Evolutionary conservation across 2,797 vertebrate species (phyloP).

Genomic region (Acestrorhynchus altus): DNA sequence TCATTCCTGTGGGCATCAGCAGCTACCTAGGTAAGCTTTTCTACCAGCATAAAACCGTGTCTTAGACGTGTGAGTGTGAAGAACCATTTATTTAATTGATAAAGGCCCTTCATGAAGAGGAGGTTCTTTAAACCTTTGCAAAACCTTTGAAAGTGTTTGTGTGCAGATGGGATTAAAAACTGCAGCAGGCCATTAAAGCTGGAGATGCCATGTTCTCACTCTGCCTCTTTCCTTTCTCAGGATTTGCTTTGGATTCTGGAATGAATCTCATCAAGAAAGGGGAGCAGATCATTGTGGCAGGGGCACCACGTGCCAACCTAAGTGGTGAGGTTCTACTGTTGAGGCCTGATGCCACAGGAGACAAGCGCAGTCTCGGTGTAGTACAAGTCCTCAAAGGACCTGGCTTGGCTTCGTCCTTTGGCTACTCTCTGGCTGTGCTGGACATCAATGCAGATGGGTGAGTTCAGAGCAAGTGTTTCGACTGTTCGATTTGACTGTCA

Average conservation of each 20-base stretch:
- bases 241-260: conserved; percentile 91
- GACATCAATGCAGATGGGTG: conserved; percentile 91
- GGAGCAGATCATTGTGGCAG: conserved; percentile 88
- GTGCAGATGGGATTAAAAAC: no score
- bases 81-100: no score
- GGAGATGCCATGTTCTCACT: not conserved
- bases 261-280: conserved; percentile 83
- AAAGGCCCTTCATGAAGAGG: no score
- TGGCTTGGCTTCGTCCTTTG: conserved; percentile 93
- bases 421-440: conserved; percentile 89
- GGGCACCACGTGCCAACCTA: conserved; percentile 90
- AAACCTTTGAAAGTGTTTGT: no score
- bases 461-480: conserved; percentile 15
- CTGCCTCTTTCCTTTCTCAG: conserved; percentile 67
- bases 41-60: not conserved
- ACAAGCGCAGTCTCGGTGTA: conserved; percentile 61
- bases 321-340: conserved; percentile 89
- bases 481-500: not conserved
- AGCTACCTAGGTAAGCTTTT: conserved; percentile 89
- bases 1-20: conserved; percentile 87
- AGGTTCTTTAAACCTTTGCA: no score
- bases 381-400: conserved; percentile 86
- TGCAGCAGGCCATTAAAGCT: not conserved
- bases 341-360: conserved; percentile 70
- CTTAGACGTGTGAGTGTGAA: no score